Conservation (phyloP, 2,113 vertebrate species). For the Nerophis ophidion region DNA sequence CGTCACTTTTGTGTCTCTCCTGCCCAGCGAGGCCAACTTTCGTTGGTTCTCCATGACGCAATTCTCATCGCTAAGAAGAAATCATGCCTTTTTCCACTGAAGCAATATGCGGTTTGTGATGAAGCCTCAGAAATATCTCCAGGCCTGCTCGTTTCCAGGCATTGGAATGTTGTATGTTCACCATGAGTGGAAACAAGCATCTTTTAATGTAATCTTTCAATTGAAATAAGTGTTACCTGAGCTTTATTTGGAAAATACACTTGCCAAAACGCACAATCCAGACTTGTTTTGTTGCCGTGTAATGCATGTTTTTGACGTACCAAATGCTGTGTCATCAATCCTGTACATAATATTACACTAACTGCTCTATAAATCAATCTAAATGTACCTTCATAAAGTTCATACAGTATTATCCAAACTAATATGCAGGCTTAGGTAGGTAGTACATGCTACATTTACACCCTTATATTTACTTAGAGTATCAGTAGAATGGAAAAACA, state of each 20-base stretch:
- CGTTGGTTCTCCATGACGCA: slow-evolving; percentile 3
- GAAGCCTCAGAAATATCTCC: slow-evolving; percentile 4
- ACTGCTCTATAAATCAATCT: background rate
- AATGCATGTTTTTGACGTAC: slow-evolving; percentile 1
- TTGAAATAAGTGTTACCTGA: slow-evolving; percentile 6
- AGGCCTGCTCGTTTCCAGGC: slow-evolving; percentile 11
- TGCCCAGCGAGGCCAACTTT: background rate
- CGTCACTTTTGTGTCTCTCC: background rate
- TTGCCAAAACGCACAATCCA: background rate
- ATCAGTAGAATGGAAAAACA: too few relatives aligned
- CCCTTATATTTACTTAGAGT: too few relatives aligned
- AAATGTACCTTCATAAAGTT: background rate
- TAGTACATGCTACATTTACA: too few relatives aligned
- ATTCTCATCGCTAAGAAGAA: background rate
- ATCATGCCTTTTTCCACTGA: slow-evolving; percentile 9
- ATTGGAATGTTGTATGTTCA: background rate
- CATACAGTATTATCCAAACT: too few relatives aligned
- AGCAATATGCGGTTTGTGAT: slow-evolving; percentile 4
- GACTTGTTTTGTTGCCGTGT: background rate
- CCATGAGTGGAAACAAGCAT: background rate
- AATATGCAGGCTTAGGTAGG: too few relatives aligned
- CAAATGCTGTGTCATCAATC: background rate
- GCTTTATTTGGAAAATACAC: background rate
- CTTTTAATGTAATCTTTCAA: slow-evolving; percentile 3
- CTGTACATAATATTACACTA: background rate